Percentiles rank a stretch among this genome's conserved stretches.
Evolutionary conservation across 2,113 vertebrate species (phyloP).

Genomic region (Macrotis lagotis): DNA sequence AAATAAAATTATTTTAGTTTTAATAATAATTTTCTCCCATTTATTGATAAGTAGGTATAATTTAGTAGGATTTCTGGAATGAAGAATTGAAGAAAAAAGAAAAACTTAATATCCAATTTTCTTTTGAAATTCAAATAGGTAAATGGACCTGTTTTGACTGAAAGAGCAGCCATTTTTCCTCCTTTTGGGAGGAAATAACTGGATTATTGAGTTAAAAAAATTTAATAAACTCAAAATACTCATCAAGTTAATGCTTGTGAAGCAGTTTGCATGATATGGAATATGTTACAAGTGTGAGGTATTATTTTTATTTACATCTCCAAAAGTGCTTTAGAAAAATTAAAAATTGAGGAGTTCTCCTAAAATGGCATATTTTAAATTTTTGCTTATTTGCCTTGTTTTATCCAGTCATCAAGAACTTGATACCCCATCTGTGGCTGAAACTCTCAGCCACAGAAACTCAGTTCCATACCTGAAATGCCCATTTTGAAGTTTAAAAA

Average conservation of each 20-base stretch:
- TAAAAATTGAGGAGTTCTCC: neutral
- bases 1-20: slow-evolving; percentile 7
- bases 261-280: neutral
- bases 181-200: slow-evolving; percentile 21
- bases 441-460: neutral
- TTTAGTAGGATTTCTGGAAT: slow-evolving; percentile 24
- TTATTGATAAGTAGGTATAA: neutral
- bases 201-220: neutral
- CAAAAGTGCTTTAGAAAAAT: neutral
- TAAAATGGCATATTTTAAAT: neutral
- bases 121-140: neutral
- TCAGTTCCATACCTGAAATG: slow-evolving; percentile 8
- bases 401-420: neutral
- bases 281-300: neutral
- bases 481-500: neutral
- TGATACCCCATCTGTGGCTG: neutral
- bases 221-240: neutral
- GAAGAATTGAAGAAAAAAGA: neutral
- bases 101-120: neutral
- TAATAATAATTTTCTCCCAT: neutral
- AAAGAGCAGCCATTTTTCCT: neutral
- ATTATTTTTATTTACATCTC: neutral
- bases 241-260: neutral
- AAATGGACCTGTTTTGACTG: neutral
- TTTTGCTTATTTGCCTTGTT: neutral